Base-by-base conservation (phyloP, 2,888 invertebrate genomes). In the Lathronympha strigana region DNA sequence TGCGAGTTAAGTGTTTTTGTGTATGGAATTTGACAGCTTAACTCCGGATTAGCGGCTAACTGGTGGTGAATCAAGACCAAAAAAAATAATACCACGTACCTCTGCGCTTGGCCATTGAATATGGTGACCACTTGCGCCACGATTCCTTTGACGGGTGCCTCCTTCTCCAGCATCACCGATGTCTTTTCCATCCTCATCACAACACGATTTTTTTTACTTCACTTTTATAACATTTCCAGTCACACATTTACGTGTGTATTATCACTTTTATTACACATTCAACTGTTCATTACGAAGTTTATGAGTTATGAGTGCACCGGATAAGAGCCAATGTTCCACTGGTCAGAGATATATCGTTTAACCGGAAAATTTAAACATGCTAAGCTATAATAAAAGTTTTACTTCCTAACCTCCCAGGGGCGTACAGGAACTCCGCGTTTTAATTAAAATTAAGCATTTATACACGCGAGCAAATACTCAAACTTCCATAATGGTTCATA, bases 61-160 rank as follows among this genome's bases (percentile, higher is more conserved):
- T 25, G 25, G 25, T 25, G 25, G 4, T 25, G 6, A 25, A 13
- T 33, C 13, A 13, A 33, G 6, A 28, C 9, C 28, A 28, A 53
- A 33, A 36, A 36, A 38, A 1, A 17, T 23, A 17, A 43, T 9
- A 9, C 19, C 73, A 81, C 87, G 49, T 87, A 92, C 91, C 88
- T 90, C 72, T 91, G 90, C 67, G 90, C 90, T 76, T 92, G 91
- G 72, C 87, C 89, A 76, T 92, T 92, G 50, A 92, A 88, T 88
- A 92, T 90, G 28, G 92, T 92, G 73, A 92, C 92, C 73, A 92
- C 92, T 77, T 92, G 92, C 51, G 92, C 92, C 77, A 92, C 92
- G 21, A 92, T 88, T 68, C 92, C 92, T 70, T 92, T 92, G 40
- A 85, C 83, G 1, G 92, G 92, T 55, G 88, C 88, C 77, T 91